Percentiles rank a stretch among this genome's conserved stretches.
phyloP scores from a whole-genome alignment of 2,797 vertebrate genomes.

The Mormyrops attenuatus region DNA sequence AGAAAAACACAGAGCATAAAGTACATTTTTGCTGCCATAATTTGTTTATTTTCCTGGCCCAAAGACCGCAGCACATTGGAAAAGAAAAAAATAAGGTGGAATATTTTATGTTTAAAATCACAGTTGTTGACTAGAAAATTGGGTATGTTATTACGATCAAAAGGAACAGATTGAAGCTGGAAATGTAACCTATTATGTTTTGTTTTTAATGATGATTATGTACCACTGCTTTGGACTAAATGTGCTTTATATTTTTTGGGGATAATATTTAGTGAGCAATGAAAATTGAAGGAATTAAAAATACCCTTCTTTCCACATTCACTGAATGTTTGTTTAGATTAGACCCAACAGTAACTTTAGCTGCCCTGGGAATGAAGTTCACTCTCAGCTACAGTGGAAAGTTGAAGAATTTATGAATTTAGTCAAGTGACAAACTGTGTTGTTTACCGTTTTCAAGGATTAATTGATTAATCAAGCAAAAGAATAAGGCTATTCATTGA shows the following conservation, averaged over 20 bases:
- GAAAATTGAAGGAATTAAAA: neutral
- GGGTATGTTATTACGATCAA: conserved; percentile 16
- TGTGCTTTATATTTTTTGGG: conserved; percentile 14
- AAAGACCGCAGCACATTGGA: conserved; percentile 31
- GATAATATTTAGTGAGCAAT: neutral
- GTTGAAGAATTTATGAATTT: neutral
- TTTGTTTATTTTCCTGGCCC: neutral
- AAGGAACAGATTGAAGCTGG: conserved; percentile 15
- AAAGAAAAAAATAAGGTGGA: conserved; percentile 26
- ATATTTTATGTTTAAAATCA: conserved; percentile 39
- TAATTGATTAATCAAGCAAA: neutral
- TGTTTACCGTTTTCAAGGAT: neutral
- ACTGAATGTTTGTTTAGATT: conserved; percentile 14
- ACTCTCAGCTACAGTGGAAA: neutral
- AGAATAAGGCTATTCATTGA: neutral
- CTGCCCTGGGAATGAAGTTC: neutral
- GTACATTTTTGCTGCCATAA: conserved; percentile 36
- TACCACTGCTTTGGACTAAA: neutral
- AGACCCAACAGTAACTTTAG: neutral
- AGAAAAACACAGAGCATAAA: conserved; percentile 34
- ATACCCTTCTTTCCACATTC: neutral
- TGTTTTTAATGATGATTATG: conserved; percentile 10
- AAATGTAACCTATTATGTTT: conserved; percentile 12
- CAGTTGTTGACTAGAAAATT: conserved; percentile 25
- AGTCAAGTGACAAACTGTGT: neutral